Evolutionary conservation across 2,113 vertebrate genomes (phyloP), one percentile per base, ranked within the genome.

Genomic region (Bubo bubo): DNA sequence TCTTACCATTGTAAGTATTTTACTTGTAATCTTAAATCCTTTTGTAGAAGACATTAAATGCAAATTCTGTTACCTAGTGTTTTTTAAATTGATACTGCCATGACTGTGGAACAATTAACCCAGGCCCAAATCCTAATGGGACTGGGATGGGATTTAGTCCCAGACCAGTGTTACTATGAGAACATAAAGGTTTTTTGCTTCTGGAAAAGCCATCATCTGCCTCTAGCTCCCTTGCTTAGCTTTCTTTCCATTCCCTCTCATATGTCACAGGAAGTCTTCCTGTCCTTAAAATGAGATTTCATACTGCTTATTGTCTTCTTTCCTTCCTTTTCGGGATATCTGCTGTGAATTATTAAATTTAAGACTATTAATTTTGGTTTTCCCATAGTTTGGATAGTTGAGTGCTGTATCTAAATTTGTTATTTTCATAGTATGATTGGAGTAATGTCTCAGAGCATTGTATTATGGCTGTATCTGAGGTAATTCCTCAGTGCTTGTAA

Each of bases 1-100:
- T 59, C 58, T 92, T 85, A 71, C 5, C 14, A 34, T 39, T 85
- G 85, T 96, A 91, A 97, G 92, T 97, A 90, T 60, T 79, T 82
- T 85, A 81, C n/a, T 71, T 71, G 41, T 91, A 13, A 55, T 79
- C 35, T 94, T 67, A 72, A 71, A 92, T 75, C 20, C 14, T 93
- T 76, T 86, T 30, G 8, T 52, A 73, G 71, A 59, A 86, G 22
- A 6, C 26, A 58, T 80, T 84, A 74, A 74, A 58, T 71, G 9
- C 47, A 80, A 37, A 10, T 79, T 94, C 26, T 86, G 27, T 83
- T 76, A 39, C 18, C 15, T 52, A 20, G 15, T 55, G 12, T 53
- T 89, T 76, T 70, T 77, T 45, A n/a, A 92, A 47, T 72, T 47
- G 37, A 10, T 93, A 27, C 14, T 85, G 10, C 8, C 34, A 5